Conservation (phyloP, 2,797 vertebrate genomes). For the Sitta carolinensis region DNA sequence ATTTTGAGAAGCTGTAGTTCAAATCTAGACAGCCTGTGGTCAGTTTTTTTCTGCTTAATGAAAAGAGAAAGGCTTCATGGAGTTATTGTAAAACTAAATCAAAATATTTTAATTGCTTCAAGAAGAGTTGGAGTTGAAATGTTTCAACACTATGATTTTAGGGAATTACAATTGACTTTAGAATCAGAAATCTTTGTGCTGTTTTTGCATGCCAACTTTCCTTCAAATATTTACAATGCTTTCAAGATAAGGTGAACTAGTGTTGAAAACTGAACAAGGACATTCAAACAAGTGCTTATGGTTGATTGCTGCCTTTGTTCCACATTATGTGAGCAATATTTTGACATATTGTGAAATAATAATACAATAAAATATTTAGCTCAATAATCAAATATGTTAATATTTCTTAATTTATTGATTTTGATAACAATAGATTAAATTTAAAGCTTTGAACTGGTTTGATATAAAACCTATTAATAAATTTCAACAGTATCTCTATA, state of each 20-base stretch:
- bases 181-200: background rate
- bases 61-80: background rate
- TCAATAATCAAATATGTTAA: background rate
- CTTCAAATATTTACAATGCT: background rate
- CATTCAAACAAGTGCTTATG: background rate
- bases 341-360: background rate
- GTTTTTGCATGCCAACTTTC: background rate
- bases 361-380: background rate
- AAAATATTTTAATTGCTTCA: background rate
- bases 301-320: background rate
- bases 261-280: background rate
- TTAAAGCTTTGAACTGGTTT: background rate
- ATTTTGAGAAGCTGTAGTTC: background rate
- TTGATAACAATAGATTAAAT: background rate
- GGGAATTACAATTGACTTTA: background rate
- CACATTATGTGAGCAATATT: background rate
- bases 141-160: background rate
- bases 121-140: background rate
- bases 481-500: background rate
- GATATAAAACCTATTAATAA: background rate
- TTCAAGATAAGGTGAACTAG: background rate
- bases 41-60: background rate
- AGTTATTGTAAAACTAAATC: background rate
- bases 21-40: background rate
- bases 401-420: background rate